These are phyloP conservation scores for Apostichopus californicus DNA, from an alignment of 35 echinoderm and acorn worm species.

Conservation along the genomic window DNA sequence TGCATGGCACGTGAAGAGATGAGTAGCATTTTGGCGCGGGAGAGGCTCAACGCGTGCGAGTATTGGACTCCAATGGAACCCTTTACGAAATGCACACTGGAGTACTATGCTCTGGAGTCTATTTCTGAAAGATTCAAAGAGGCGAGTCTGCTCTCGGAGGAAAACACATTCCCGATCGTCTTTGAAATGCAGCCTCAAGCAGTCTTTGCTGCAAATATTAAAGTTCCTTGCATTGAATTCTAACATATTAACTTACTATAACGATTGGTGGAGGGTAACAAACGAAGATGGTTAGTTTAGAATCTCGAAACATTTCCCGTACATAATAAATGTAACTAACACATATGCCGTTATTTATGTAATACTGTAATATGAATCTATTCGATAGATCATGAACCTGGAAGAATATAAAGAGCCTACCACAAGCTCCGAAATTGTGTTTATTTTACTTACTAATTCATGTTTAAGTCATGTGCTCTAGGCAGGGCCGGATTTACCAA, in stretches of 20 bases:
- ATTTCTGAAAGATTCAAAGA: constrained; percentile 16
- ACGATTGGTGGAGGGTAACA: too few species aligned
- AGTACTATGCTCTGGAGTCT: neutral
- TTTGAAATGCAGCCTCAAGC: neutral
- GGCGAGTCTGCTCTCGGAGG: neutral
- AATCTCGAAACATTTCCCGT: too few species aligned
- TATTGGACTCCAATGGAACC: neutral
- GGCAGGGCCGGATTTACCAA: too few species aligned
- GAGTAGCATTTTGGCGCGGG: neutral
- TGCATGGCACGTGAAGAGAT: neutral
- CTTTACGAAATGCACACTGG: neutral
- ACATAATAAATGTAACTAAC: too few species aligned
- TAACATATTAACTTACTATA: neutral
- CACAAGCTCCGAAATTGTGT: too few species aligned
- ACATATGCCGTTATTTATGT: too few species aligned
- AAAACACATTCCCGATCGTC: neutral
- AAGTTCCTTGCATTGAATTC: neutral
- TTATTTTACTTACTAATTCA: too few species aligned
- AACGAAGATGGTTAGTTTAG: too few species aligned
- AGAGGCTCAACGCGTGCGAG: neutral
- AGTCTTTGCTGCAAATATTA: neutral
- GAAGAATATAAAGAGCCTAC: too few species aligned
- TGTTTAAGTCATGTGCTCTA: too few species aligned
- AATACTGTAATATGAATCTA: too few species aligned
- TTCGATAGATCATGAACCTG: too few species aligned